These are phyloP conservation scores for Epinephelus coioides DNA, from an alignment of 2,797 vertebrate species.

Conservation along the genomic window DNA sequence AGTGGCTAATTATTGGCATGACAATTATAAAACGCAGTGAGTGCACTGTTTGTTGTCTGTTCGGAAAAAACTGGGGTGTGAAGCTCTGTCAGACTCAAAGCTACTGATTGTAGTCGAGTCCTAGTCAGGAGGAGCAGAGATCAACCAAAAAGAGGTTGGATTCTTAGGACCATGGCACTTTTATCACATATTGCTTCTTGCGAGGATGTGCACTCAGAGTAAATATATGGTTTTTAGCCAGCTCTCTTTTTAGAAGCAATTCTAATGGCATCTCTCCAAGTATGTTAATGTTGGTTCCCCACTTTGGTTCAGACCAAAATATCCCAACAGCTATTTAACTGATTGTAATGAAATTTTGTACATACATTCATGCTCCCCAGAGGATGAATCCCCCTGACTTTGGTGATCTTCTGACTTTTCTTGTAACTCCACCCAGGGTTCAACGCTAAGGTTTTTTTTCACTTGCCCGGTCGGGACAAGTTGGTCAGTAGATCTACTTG, in stretches of 20 bases:
- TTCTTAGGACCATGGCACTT: background rate
- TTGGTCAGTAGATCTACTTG: too few relatives aligned
- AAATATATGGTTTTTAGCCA: background rate
- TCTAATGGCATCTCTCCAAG: background rate
- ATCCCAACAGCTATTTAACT: background rate
- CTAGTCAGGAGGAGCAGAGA: background rate
- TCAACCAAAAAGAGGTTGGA: background rate
- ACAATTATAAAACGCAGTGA: conserved; percentile 10
- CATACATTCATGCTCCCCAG: background rate
- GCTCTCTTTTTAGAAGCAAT: too few relatives aligned
- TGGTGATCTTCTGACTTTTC: background rate
- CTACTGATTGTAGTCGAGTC: background rate
- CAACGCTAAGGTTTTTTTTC: too few relatives aligned
- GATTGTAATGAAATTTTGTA: background rate
- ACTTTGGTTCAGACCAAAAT: background rate
- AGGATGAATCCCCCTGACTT: background rate
- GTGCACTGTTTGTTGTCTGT: background rate
- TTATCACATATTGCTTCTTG: background rate
- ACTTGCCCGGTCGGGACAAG: too few relatives aligned
- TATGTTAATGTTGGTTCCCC: background rate
- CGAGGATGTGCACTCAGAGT: background rate
- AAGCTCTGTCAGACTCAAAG: conserved; percentile 4
- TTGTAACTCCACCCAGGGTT: background rate
- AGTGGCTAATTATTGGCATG: conserved; percentile 42
- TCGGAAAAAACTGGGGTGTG: background rate